phyloP scores from a whole-genome alignment of 1,140 invertebrate genomes.

The Orchesella cincta region DNA sequence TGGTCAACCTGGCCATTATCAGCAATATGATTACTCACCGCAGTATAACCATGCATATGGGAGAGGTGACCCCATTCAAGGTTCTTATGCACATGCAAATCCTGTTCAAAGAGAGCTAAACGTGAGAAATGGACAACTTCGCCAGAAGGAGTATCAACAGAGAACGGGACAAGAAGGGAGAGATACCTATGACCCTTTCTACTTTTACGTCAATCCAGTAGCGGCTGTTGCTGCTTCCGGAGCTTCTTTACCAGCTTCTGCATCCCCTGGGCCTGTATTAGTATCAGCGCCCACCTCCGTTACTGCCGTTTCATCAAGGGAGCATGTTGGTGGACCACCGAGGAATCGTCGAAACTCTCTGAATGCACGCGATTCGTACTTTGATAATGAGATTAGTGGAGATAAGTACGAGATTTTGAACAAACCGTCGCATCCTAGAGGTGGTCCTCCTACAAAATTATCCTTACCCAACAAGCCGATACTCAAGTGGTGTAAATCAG shows the following conservation, averaged over 20 bases:
- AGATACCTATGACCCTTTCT: slow-evolving; percentile 37
- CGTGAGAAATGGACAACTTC: slow-evolving; percentile 12
- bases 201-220: slow-evolving; percentile 5
- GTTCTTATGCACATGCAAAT: not conserved
- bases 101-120: not conserved
- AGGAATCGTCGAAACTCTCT: slow-evolving; percentile 34
- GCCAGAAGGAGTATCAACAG: slow-evolving; percentile 21
- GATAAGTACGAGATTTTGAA: slow-evolving; percentile 33
- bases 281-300: not conserved
- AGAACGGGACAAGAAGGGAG: not conserved
- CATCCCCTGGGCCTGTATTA: not conserved
- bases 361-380: not conserved
- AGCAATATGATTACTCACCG: not conserved
- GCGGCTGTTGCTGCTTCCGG: not conserved
- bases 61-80: not conserved
- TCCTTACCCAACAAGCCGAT: not conserved
- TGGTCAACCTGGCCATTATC: not conserved
- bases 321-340: not conserved
- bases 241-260: not conserved
- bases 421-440: not conserved
- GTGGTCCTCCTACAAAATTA: not conserved
- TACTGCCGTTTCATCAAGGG: not conserved
- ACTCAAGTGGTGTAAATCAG: not conserved
- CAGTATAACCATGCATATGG: not conserved
- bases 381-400: slow-evolving; percentile 29